These are phyloP conservation scores for Trichoplusia ni DNA, from an alignment of 1,140 invertebrate genomes.

Conservation along the genomic window DNA sequence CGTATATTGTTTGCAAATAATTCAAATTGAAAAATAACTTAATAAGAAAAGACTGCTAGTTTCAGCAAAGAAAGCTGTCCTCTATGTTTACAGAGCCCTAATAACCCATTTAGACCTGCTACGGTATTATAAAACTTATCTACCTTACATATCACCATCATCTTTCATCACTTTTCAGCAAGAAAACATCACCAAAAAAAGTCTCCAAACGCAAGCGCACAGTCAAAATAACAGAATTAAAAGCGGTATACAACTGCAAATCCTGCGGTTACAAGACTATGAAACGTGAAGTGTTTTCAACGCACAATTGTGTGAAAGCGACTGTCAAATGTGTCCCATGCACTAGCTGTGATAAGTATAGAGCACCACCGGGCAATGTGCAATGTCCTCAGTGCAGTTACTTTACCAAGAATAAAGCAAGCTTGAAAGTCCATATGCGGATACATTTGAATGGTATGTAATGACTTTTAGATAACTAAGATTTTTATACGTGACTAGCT, in stretches of 20 bases:
- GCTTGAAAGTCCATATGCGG: conserved; percentile 2
- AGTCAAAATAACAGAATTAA: conserved; percentile 4
- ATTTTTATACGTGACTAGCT: no score
- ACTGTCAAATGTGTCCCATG: not conserved
- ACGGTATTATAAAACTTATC: no score
- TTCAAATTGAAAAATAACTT: no score
- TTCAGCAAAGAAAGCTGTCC: no score
- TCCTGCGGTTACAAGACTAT: conserved; percentile 1
- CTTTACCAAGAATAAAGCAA: not conserved
- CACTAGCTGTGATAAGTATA: not conserved
- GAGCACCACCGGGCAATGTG: not conserved
- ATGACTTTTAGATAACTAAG: no score
- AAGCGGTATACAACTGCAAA: conserved; percentile 3
- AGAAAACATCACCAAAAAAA: not conserved
- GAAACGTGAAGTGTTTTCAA: not conserved
- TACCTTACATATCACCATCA: no score
- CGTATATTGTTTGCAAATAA: no score
- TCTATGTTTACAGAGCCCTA: not conserved
- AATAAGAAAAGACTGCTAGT: no score
- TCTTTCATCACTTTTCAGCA: not conserved
- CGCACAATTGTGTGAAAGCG: not conserved
- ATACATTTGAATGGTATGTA: not conserved
- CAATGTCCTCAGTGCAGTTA: not conserved
- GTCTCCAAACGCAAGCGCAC: not conserved
- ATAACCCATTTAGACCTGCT: not conserved